Evolutionary conservation across 2,888 invertebrate species (phyloP), one percentile per base, ranked within the genome.

Genomic region (Campopleginae sp.): DNA sequence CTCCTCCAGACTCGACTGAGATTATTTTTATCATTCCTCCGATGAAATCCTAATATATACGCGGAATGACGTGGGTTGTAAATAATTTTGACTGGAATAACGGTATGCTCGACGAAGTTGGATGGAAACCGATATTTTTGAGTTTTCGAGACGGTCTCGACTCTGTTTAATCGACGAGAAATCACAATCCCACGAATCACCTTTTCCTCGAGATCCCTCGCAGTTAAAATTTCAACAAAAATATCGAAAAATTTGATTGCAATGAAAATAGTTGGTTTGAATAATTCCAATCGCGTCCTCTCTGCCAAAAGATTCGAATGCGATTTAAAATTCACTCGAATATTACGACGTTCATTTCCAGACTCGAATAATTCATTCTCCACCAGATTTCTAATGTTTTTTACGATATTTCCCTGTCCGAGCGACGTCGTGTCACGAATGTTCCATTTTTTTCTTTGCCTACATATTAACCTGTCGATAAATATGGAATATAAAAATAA

Each of bases 401-500:
- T 27, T 3, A 12, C 14, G 58, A 14, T 27, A 27, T 58, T 27
- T 1, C 10, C 12, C 14, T 27, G 10, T 27, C 58, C 27, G 27
- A 27, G 27, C 4, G 27, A 14, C 3, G 1, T 58, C 4, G 14
- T 23, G 23, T 54, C 58, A 14, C 58, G 0, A 23, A 5, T 27
- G 14, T 14, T 23, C 27, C 5, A 58, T 27, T 58, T 58, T 27
- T 58, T 58, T 58, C 1, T 58, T n/a, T 27, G 1, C 14, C 14
- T 14, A 27, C 58, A 23, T 14, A 27, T 54, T 23, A 3, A 27
- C 14, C 27, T 58, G 58, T 58, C 58, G 58, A 58, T 27, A 27
- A 46, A 70, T 46, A 51, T n/a, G 19, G 19, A 66, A 42, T 38
- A 66, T 33, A 74, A 72, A 54, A 75, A 76, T 71, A 58, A 54